phyloP scores from a whole-genome alignment of 2,888 invertebrate genomes.

The Copidosoma aretas region DNA sequence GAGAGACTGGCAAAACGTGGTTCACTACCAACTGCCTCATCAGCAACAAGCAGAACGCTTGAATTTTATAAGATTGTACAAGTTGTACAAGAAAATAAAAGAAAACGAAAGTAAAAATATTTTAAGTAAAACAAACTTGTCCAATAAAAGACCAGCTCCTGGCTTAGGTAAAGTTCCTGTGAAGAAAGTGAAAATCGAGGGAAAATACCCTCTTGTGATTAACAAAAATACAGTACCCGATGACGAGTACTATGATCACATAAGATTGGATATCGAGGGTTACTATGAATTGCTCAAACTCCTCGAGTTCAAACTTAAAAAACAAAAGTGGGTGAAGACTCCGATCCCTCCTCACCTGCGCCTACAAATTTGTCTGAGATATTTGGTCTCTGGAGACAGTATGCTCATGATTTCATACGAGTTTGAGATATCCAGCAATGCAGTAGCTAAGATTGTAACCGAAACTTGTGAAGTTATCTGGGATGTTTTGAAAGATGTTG shows the following conservation, averaged over 20 bases:
- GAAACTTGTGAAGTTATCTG: constrained; percentile 39
- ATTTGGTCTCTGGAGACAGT: constrained; percentile 42
- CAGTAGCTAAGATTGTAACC: constrained; percentile 37
- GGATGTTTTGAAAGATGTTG: constrained; percentile 33
- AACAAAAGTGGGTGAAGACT: constrained; percentile 23
- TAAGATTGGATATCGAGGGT: constrained; percentile 31
- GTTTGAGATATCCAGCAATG: constrained; percentile 33
- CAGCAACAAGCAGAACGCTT: constrained; percentile 23
- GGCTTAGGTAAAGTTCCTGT: not conserved
- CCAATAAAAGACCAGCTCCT: not conserved
- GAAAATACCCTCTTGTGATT: constrained; percentile 23
- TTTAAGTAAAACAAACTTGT: not conserved
- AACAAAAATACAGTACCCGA: constrained; percentile 22
- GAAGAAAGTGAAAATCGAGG: not conserved
- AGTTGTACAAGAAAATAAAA: constrained; percentile 21
- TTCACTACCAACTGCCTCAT: constrained; percentile 18
- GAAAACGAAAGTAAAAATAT: not conserved
- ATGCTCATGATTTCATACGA: constrained; percentile 32
- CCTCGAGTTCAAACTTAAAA: constrained; percentile 28
- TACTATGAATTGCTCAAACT: constrained; percentile 34
- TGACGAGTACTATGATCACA: constrained; percentile 35
- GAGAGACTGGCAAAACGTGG: constrained; percentile 25
- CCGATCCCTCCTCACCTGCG: constrained; percentile 34
- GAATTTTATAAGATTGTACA: constrained; percentile 15
- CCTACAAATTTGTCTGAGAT: constrained; percentile 39